A percentile compares a stretch with the other conserved stretches of the same genome.
phyloP scores from a whole-genome alignment of 2,113 vertebrate species.

The Zapus hudsonius region DNA sequence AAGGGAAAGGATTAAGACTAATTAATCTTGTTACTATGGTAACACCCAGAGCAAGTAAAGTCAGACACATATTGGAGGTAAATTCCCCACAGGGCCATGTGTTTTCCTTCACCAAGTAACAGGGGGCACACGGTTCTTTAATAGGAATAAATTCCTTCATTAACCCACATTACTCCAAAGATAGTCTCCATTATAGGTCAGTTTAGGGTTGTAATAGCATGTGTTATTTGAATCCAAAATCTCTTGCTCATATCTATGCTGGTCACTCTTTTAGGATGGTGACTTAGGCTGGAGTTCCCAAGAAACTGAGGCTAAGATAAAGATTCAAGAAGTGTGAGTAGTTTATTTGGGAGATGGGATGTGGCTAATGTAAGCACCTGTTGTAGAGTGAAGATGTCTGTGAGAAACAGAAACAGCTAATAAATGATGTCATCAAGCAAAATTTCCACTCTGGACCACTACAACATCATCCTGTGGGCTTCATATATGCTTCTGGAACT shows the following conservation, averaged over 20 bases:
- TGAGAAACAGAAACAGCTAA: background rate
- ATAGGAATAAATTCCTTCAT: constrained; percentile 81
- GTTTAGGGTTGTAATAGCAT: background rate
- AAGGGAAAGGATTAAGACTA: constrained; percentile 81
- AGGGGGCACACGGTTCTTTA: constrained; percentile 76
- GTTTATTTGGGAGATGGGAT: background rate
- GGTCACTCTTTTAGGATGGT: background rate
- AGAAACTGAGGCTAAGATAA: background rate
- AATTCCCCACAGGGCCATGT: constrained; percentile 62
- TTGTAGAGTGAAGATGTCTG: background rate
- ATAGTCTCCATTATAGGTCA: background rate
- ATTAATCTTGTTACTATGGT: constrained; percentile 83
- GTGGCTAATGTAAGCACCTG: background rate
- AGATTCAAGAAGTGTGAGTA: background rate
- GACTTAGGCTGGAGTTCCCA: background rate
- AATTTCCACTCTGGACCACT: background rate
- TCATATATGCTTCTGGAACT: background rate
- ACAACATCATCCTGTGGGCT: background rate
- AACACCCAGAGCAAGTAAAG: constrained; percentile 80
- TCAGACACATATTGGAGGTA: constrained; percentile 81
- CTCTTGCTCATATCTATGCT: background rate
- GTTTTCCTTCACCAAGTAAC: constrained; percentile 76
- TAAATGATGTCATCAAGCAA: background rate
- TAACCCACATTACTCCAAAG: constrained; percentile 81
- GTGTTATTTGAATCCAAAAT: background rate